These are phyloP conservation scores for Ceratosolen fusciceps DNA, from an alignment of 1,140 invertebrate genomes.

Conservation along the genomic window DNA sequence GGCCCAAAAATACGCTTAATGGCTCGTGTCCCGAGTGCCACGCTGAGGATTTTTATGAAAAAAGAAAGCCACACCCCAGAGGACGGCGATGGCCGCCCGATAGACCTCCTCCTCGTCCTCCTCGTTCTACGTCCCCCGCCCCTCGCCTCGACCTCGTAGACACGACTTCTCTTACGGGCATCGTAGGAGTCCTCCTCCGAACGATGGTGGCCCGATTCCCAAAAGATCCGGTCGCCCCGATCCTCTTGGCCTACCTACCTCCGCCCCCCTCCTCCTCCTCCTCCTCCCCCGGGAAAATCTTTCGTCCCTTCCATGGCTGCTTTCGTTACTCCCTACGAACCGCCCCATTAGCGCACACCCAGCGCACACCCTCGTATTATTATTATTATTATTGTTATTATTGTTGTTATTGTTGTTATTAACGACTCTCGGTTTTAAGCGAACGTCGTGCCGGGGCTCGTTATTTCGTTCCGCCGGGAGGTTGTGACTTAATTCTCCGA, in stretches of 20 bases:
- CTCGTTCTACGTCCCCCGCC: no score
- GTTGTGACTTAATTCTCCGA: slow-evolving; percentile 43
- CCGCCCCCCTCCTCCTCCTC: no score
- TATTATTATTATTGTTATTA: no score
- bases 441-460: slow-evolving; percentile 13
- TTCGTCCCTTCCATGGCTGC: not conserved
- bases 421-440: slow-evolving; percentile 29
- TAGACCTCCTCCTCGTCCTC: not conserved
- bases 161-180: slow-evolving; percentile 21
- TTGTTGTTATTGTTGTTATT: slow-evolving; percentile 18
- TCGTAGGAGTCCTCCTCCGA: not conserved
- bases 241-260: slow-evolving; percentile 1
- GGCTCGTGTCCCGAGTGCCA: slow-evolving; percentile 2
- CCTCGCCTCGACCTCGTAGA: no score
- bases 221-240: slow-evolving; percentile 39
- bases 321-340: slow-evolving; percentile 1
- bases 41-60: slow-evolving; percentile 33
- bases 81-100: slow-evolving; percentile 25
- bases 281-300: slow-evolving; percentile 28
- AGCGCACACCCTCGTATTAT: no score
- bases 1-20: slow-evolving; percentile 8
- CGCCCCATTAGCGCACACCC: no score
- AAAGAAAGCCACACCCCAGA: slow-evolving; percentile 47
- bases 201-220: not conserved
- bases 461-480: slow-evolving; percentile 42